phyloP scores from a whole-genome alignment of 2,113 vertebrate genomes.

The Muntiacus reevesi region DNA sequence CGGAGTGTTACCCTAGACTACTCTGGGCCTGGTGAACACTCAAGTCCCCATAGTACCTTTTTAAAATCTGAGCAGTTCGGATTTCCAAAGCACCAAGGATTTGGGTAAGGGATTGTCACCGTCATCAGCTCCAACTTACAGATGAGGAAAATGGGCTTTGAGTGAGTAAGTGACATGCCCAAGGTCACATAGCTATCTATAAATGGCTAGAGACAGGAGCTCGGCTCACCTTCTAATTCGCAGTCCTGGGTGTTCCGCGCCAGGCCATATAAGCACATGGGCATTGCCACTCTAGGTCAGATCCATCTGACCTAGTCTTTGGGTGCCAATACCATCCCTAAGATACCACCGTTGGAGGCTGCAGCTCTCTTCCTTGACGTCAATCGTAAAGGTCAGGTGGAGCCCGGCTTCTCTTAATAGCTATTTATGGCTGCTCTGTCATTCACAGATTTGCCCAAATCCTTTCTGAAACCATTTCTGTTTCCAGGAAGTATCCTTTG shows the following conservation, averaged over 20 bases:
- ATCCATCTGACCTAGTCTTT: constrained; percentile 61
- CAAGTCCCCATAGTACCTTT: not conserved
- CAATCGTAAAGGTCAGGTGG: constrained; percentile 71
- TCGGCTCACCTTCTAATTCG: not conserved
- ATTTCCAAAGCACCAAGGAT: not conserved
- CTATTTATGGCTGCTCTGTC: constrained; percentile 66
- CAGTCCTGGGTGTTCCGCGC: not conserved
- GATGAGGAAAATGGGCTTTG: not conserved
- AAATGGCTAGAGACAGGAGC: not conserved
- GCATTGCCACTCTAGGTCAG: constrained; percentile 7
- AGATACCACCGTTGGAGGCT: constrained; percentile 10
- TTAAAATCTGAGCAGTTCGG: not conserved
- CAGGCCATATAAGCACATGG: constrained; percentile 71
- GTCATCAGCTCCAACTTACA: not conserved
- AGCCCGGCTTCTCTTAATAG: constrained; percentile 9
- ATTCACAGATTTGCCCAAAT: constrained; percentile 67
- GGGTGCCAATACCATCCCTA: not conserved
- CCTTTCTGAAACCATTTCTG: constrained; percentile 54
- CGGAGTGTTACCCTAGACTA: constrained; percentile 39
- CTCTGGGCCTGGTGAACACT: not conserved
- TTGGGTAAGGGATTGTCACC: not conserved
- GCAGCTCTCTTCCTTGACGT: constrained; percentile 56
- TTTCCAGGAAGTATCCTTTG: constrained; percentile 68
- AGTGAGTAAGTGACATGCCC: not conserved
- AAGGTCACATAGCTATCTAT: constrained; percentile 36